Evolutionary conservation across 2,888 invertebrate species (phyloP).

Genomic region (Sesamia inferens): DNA sequence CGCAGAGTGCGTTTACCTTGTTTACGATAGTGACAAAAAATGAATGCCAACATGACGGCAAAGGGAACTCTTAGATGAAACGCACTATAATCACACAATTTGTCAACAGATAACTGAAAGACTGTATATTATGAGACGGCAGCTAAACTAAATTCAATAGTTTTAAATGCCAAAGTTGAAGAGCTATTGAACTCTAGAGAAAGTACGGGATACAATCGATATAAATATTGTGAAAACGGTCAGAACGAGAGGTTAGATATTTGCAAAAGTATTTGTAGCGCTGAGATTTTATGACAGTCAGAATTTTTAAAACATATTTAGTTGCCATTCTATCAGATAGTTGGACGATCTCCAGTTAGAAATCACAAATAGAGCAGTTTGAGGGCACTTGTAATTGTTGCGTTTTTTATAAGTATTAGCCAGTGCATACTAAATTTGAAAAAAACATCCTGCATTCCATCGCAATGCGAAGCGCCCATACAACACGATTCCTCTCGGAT

Average conservation of each 20-base stretch:
- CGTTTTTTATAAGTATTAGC: not conserved
- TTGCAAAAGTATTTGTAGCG: not conserved
- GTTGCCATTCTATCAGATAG: not conserved
- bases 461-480: not conserved
- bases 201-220: conserved; percentile 29
- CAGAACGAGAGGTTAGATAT: not conserved
- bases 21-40: too few species aligned
- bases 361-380: not conserved
- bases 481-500: not conserved
- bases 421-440: not conserved
- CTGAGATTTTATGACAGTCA: not conserved
- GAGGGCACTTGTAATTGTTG: not conserved
- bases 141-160: conserved; percentile 20
- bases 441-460: not conserved
- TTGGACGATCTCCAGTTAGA: not conserved
- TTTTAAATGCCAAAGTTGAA: conserved; percentile 52
- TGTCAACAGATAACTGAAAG: conserved; percentile 5
- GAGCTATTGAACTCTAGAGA: conserved; percentile 38
- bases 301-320: not conserved
- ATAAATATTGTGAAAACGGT: conserved; percentile 6
- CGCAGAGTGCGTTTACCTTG: too few species aligned
- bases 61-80: too few species aligned
- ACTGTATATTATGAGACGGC: conserved; percentile 2
- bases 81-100: not conserved
- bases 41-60: too few species aligned